Conservation (phyloP, 2,797 vertebrate genomes). For the Sebastes iracundus region DNA sequence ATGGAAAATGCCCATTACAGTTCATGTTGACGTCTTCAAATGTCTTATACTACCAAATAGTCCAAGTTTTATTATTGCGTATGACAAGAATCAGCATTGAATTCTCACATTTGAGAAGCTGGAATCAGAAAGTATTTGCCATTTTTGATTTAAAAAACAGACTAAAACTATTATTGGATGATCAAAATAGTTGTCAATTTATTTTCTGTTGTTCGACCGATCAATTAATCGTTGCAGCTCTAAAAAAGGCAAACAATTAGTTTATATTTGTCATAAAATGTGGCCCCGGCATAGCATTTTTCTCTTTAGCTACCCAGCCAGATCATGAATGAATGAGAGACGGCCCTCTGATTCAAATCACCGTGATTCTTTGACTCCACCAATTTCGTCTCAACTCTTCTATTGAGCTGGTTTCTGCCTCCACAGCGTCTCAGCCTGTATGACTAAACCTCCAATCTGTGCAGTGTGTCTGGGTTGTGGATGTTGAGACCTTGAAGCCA, state of each 20-base stretch:
- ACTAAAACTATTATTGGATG: neutral
- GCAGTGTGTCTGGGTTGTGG: conserved; percentile 46
- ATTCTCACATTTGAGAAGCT: neutral
- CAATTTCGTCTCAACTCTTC: neutral
- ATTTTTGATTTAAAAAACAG: neutral
- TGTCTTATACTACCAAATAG: neutral
- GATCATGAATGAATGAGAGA: neutral
- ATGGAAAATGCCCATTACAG: too few species aligned
- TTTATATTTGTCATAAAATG: neutral
- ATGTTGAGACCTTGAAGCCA: conserved; percentile 60
- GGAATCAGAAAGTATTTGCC: neutral
- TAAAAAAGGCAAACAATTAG: neutral
- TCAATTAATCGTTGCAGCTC: neutral
- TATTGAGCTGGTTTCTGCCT: conserved; percentile 18
- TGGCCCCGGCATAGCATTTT: too few species aligned
- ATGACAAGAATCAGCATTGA: neutral
- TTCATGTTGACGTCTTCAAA: too few species aligned
- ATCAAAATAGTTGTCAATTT: neutral
- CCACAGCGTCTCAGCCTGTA: conserved; percentile 33
- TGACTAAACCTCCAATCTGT: conserved; percentile 58
- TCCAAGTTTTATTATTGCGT: neutral
- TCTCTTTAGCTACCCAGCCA: neutral
- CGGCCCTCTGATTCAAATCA: neutral
- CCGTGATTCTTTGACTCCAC: conserved; percentile 1
- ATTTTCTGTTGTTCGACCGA: neutral